Evolutionary conservation across 92 coral and sea anemone species (phyloP).

Genomic region (Porites lobata): DNA sequence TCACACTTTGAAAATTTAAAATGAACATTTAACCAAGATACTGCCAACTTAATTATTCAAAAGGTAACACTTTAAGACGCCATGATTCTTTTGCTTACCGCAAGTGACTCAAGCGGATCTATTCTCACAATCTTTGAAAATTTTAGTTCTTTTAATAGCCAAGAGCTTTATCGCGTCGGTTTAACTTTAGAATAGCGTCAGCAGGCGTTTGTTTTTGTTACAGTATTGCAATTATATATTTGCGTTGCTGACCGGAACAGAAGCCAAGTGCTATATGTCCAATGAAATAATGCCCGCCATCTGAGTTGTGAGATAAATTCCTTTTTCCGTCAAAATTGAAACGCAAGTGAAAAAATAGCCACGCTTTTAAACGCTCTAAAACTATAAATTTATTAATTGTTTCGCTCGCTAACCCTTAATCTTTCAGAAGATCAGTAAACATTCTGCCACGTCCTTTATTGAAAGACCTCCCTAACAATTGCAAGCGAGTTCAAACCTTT

Average conservation of each 20-base stretch:
- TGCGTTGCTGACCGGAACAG: slow-evolving; percentile 1
- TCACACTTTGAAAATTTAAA: no score
- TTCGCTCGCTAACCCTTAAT: not conserved
- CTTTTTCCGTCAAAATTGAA: not conserved
- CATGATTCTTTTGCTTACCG: no score
- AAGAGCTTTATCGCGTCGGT: slow-evolving; percentile 8
- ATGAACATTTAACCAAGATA: no score
- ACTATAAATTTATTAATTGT: not conserved
- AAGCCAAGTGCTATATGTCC: not conserved
- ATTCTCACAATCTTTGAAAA: not conserved
- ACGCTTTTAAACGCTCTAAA: not conserved
- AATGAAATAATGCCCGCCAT: not conserved
- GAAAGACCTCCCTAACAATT: not conserved
- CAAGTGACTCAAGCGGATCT: not conserved
- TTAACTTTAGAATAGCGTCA: slow-evolving; percentile 13
- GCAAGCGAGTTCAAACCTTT: no score
- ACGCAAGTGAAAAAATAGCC: not conserved
- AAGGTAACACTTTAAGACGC: no score
- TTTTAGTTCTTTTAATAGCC: not conserved
- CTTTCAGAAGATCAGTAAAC: not conserved
- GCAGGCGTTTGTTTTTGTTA: not conserved
- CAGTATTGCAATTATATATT: not conserved
- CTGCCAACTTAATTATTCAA: no score
- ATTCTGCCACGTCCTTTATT: not conserved
- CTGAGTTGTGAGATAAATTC: not conserved